These are phyloP conservation scores for Caenorhabditis panamensis DNA, from an alignment of 2,888 invertebrate species.

Conservation along the genomic window DNA sequence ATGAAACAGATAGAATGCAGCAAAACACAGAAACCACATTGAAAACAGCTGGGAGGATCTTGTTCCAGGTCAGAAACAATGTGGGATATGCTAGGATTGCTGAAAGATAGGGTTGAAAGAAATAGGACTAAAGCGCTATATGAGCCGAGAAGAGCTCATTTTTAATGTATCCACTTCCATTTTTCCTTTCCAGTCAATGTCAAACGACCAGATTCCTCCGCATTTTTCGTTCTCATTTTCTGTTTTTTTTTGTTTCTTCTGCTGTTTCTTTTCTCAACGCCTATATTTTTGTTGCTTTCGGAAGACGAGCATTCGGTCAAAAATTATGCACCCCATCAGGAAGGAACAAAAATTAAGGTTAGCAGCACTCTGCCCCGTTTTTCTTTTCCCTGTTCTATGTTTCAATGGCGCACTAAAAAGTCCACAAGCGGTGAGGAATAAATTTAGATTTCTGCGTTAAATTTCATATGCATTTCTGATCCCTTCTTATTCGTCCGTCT, in stretches of 20 bases:
- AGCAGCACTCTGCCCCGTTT: not conserved
- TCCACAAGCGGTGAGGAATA: constrained; percentile 11
- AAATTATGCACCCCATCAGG: not conserved
- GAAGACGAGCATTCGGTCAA: no score
- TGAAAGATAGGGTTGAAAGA: not conserved
- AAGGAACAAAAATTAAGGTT: constrained; percentile 30
- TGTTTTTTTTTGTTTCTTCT: not conserved
- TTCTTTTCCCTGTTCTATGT: constrained; percentile 2
- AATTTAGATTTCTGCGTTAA: not conserved
- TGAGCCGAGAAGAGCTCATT: constrained; percentile 10
- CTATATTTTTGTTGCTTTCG: not conserved
- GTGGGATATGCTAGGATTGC: no score
- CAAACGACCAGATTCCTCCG: not conserved
- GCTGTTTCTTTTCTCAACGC: not conserved
- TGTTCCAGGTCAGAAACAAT: no score
- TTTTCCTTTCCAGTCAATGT: not conserved
- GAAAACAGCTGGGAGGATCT: no score
- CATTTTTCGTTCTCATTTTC: not conserved
- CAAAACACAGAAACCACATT: not conserved
- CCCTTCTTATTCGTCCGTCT: constrained; percentile 17
- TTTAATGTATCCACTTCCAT: constrained; percentile 6
- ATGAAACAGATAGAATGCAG: not conserved
- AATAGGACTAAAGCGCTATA: not conserved
- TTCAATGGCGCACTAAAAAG: not conserved
- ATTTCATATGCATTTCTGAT: constrained; percentile 41